phyloP scores from a whole-genome alignment of 1,140 invertebrate species.

The Araneus ventricosus region DNA sequence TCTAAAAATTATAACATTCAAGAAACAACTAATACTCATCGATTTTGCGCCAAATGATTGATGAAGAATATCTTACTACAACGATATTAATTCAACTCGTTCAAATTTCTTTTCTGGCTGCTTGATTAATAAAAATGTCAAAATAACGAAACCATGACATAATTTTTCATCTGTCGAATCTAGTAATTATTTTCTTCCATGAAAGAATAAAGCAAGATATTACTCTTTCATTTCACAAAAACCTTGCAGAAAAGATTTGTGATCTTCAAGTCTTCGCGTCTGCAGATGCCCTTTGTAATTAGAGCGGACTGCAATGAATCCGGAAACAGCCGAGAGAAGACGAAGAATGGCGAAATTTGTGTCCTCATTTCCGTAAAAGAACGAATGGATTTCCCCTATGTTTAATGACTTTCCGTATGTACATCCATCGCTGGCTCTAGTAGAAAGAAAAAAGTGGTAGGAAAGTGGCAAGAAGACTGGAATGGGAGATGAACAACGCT shows the following conservation, averaged over 20 bases:
- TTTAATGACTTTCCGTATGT: slow-evolving; percentile 16
- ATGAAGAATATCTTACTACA: too few species aligned
- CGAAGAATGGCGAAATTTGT: not conserved
- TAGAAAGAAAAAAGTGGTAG: not conserved
- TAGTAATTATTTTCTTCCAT: not conserved
- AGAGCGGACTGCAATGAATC: not conserved
- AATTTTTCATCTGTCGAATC: not conserved
- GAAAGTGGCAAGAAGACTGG: not conserved
- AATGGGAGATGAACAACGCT: not conserved
- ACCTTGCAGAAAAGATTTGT: not conserved
- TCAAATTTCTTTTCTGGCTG: too few species aligned
- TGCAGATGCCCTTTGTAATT: not conserved
- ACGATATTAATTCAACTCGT: too few species aligned
- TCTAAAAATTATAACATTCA: too few species aligned
- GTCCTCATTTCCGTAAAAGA: slow-evolving; percentile 34
- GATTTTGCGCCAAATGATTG: too few species aligned
- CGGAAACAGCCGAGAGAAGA: not conserved
- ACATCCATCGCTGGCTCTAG: not conserved
- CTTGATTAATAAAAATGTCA: too few species aligned
- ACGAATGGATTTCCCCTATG: slow-evolving; percentile 36
- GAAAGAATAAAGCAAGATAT: not conserved
- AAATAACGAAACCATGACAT: not conserved
- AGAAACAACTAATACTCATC: too few species aligned
- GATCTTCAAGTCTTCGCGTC: not conserved
- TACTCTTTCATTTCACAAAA: not conserved